Conservation (phyloP, 2,113 vertebrate genomes). For the Ginglymostoma cirratum region DNA sequence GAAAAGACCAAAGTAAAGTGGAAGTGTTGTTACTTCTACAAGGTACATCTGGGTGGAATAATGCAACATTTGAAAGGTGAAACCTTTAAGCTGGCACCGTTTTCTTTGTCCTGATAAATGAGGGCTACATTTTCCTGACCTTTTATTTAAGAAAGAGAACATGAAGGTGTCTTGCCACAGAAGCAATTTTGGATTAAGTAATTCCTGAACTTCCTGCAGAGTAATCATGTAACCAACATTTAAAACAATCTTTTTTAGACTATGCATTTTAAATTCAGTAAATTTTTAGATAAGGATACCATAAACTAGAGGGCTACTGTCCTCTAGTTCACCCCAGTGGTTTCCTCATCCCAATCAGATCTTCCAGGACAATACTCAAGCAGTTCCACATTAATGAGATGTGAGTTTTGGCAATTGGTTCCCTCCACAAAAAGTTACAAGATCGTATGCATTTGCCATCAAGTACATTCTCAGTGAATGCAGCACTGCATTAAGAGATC, state of each 20-base stretch:
- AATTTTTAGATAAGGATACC: neutral
- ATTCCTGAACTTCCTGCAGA: neutral
- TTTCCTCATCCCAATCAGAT: neutral
- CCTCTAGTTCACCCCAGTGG: neutral
- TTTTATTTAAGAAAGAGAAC: neutral
- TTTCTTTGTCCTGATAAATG: conserved; percentile 17
- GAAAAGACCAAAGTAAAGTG: neutral
- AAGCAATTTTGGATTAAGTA: neutral
- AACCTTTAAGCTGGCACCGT: conserved; percentile 1
- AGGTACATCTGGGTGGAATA: conserved; percentile 6
- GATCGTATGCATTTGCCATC: conserved; percentile 32
- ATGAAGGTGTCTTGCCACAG: neutral
- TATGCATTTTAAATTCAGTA: neutral
- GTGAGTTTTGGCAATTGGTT: conserved; percentile 3
- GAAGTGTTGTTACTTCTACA: conserved; percentile 24
- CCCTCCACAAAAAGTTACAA: conserved; percentile 35
- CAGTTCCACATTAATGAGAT: conserved; percentile 22
- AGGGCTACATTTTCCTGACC: neutral
- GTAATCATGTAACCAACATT: neutral
- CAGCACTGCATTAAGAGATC: neutral
- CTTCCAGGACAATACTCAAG: conserved; percentile 23
- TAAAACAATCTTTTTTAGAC: neutral
- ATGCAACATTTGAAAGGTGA: neutral
- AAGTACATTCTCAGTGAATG: conserved; percentile 29
- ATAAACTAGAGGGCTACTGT: neutral